Percentiles rank a stretch among this genome's conserved stretches.
These are phyloP conservation scores for Sebastes cheni DNA, from an alignment of 2,797 vertebrate species.

Conservation along the genomic window DNA sequence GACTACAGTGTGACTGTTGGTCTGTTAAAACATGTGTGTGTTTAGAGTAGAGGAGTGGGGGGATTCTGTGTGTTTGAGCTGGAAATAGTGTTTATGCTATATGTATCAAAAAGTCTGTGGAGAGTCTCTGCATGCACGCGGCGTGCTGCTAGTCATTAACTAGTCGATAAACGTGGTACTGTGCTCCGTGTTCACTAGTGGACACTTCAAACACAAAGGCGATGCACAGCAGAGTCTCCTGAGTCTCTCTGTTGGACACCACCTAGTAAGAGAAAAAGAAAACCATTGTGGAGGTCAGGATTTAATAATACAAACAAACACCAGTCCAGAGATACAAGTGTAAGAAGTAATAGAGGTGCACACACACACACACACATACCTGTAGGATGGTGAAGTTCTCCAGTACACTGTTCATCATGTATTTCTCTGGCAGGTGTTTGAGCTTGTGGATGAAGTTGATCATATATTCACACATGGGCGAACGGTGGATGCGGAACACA, in stretches of 20 bases:
- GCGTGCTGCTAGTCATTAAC: conserved; percentile 90
- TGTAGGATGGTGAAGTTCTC: conserved; percentile 98
- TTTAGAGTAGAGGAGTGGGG: conserved; percentile 29
- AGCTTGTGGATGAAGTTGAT: conserved; percentile 99
- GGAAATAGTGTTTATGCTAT: conserved; percentile 65
- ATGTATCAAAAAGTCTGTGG: conserved; percentile 57
- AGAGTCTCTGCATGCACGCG: conserved; percentile 61
- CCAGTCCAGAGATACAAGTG: background rate
- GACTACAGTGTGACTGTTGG: conserved; percentile 69
- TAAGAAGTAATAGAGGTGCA: background rate
- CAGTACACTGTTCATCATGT: conserved; percentile 99
- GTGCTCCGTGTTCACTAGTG: conserved; percentile 94
- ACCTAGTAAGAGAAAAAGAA: conserved; percentile 79
- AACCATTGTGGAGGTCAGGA: background rate
- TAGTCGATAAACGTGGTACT: conserved; percentile 95
- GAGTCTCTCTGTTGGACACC: conserved; percentile 95
- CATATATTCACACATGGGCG: conserved; percentile 98
- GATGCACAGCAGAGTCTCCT: conserved; percentile 96
- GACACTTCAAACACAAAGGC: conserved; percentile 97
- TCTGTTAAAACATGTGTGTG: conserved; percentile 53
- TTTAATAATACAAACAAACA: background rate
- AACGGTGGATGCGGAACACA: conserved; percentile 93
- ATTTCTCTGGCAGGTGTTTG: conserved; percentile 96
- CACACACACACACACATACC: conserved; percentile 71
- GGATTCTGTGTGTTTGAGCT: conserved; percentile 47